These are phyloP conservation scores for Numida meleagris DNA, from an alignment of 2,113 vertebrate genomes.

Conservation along the genomic window DNA sequence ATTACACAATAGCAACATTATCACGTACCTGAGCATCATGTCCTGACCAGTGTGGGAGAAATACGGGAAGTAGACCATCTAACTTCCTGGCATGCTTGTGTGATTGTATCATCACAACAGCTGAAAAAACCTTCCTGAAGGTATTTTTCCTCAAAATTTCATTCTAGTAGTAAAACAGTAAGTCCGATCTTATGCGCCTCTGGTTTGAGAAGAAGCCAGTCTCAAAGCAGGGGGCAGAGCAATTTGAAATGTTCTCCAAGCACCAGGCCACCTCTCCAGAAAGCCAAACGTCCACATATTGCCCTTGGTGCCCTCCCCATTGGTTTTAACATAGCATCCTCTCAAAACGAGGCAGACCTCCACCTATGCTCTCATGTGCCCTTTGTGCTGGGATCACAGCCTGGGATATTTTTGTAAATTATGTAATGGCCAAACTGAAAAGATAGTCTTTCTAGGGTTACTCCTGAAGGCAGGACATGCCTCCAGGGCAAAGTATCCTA, in stretches of 20 bases:
- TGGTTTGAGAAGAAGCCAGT: neutral
- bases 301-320: neutral
- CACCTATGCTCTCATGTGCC: conserved; percentile 16
- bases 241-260: neutral
- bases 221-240: neutral
- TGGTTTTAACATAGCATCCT: neutral
- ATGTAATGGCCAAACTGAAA: conserved; percentile 86
- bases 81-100: neutral
- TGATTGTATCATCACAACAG: neutral
- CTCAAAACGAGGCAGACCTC: neutral
- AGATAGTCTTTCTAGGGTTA: conserved; percentile 87
- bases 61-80: neutral
- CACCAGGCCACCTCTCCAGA: neutral
- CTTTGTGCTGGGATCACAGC: conserved; percentile 70
- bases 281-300: neutral
- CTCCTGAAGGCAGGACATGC: conserved; percentile 77
- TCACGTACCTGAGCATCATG: neutral
- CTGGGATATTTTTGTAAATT: conserved; percentile 91
- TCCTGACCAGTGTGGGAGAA: conserved; percentile 18
- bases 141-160: conserved; percentile 1
- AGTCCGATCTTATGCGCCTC: neutral
- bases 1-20: conserved; percentile 25
- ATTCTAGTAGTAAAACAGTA: neutral
- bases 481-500: conserved; percentile 77
- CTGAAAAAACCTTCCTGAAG: conserved; percentile 26